Evolutionary conservation across 1,140 invertebrate genomes (phyloP).

Genomic region (Drosophila kohkoa): DNA sequence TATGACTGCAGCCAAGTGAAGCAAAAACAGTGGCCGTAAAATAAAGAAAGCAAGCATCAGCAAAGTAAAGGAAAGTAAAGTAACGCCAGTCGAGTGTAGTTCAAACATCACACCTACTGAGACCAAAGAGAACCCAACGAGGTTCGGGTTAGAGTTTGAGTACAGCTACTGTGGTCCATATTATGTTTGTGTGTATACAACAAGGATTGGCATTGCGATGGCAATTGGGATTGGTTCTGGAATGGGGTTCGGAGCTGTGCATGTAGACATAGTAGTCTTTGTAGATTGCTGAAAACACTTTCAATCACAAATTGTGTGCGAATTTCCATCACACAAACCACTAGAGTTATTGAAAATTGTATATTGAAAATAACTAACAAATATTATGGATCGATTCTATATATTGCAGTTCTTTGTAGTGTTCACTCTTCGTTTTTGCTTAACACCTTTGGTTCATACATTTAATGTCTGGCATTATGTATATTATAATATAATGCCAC

Average conservation of each 20-base stretch:
- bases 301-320: slow-evolving; percentile 27
- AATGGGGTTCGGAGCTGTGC: slow-evolving; percentile 2
- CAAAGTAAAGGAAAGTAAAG: slow-evolving; percentile 19
- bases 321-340: slow-evolving; percentile 17
- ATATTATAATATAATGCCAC: neutral
- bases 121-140: slow-evolving; percentile 25
- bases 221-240: slow-evolving; percentile 4
- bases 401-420: neutral
- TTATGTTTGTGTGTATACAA: slow-evolving; percentile 53
- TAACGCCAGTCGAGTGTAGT: slow-evolving; percentile 69
- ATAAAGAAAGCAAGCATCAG: slow-evolving; percentile 50
- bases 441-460: neutral
- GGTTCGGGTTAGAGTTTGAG: slow-evolving; percentile 32
- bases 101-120: slow-evolving; percentile 76
- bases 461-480: slow-evolving; percentile 1
- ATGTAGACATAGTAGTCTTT: slow-evolving; percentile 1
- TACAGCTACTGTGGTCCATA: slow-evolving; percentile 61
- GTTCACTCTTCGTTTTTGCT: neutral
- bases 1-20: slow-evolving; percentile 54
- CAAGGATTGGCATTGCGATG: slow-evolving; percentile 33
- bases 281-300: slow-evolving; percentile 6
- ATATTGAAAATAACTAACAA: neutral
- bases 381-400: neutral
- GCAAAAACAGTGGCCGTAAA: slow-evolving; percentile 63
- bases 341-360: slow-evolving; percentile 19